Evolutionary conservation across 2,797 vertebrate species (phyloP).

Genomic region (Cryptoblepharus egeriae): DNA sequence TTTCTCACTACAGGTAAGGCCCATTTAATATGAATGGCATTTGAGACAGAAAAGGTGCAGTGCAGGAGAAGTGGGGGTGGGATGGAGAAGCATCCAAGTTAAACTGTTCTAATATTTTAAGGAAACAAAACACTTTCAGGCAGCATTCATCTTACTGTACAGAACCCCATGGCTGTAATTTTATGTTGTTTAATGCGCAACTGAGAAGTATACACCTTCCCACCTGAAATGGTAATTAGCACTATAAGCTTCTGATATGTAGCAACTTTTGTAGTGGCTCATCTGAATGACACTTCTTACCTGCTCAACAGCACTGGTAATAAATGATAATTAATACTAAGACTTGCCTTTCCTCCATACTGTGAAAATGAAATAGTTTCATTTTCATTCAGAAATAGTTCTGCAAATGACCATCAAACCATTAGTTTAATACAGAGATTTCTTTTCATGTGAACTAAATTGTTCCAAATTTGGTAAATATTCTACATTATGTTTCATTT

Average conservation of each 20-base stretch:
- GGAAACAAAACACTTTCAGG: too few species aligned
- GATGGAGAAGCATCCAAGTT: too few species aligned
- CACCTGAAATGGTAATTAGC: slow-evolving; percentile 37
- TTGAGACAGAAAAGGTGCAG: background rate
- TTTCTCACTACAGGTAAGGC: background rate
- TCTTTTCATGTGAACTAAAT: background rate
- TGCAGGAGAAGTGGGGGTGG: too few species aligned
- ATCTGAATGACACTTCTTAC: slow-evolving; percentile 29
- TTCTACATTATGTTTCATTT: background rate
- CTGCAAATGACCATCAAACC: slow-evolving; percentile 54
- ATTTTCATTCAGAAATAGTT: too few species aligned
- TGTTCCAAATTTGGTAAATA: background rate
- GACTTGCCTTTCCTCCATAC: slow-evolving; percentile 12
- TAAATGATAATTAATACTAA: slow-evolving; percentile 48
- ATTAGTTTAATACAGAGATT: background rate
- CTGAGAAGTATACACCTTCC: background rate
- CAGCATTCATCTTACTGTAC: background rate
- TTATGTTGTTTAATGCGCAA: slow-evolving; percentile 5
- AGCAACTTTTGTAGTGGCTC: slow-evolving; percentile 32
- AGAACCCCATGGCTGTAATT: background rate
- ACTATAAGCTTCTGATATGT: slow-evolving; percentile 32
- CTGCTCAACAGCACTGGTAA: slow-evolving; percentile 42
- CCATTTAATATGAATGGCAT: background rate
- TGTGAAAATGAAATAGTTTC: slow-evolving; percentile 59
- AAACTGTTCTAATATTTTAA: background rate